Conservation (phyloP, 2,113 vertebrate species). For the Anolis carolinensis region DNA sequence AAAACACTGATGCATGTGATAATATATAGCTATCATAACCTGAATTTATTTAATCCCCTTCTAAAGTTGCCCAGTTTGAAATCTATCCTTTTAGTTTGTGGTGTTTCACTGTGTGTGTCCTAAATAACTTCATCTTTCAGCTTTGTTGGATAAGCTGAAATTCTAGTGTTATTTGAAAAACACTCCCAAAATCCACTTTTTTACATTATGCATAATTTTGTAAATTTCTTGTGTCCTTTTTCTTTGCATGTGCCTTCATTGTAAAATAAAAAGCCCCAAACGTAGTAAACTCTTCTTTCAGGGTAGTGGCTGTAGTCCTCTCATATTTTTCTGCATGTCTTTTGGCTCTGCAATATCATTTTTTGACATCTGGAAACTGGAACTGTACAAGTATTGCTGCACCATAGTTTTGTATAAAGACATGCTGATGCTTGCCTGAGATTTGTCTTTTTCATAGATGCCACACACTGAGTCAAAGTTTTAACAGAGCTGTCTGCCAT, state of each 20-base stretch:
- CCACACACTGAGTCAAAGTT: background rate
- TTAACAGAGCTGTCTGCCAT: background rate
- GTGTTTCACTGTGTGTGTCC: background rate
- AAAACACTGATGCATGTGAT: background rate
- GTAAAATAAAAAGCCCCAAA: background rate
- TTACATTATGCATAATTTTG: background rate
- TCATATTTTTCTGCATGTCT: background rate
- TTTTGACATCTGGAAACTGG: background rate
- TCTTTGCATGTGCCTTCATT: background rate
- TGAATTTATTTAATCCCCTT: background rate
- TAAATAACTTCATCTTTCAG: background rate
- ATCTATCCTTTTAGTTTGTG: background rate
- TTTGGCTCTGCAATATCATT: background rate
- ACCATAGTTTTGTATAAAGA: background rate
- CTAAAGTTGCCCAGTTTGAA: background rate
- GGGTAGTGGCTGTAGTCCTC: background rate
- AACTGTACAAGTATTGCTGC: background rate
- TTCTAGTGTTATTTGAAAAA: background rate
- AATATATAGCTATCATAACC: background rate
- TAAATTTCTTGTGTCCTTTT: background rate
- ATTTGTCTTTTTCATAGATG: background rate
- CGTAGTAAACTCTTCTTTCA: background rate
- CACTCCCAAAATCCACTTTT: background rate
- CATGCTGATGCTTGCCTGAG: background rate
- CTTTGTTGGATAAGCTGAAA: background rate